phyloP scores from a whole-genome alignment of 2,888 invertebrate genomes.

The Hofmannophila pseudospretella region DNA sequence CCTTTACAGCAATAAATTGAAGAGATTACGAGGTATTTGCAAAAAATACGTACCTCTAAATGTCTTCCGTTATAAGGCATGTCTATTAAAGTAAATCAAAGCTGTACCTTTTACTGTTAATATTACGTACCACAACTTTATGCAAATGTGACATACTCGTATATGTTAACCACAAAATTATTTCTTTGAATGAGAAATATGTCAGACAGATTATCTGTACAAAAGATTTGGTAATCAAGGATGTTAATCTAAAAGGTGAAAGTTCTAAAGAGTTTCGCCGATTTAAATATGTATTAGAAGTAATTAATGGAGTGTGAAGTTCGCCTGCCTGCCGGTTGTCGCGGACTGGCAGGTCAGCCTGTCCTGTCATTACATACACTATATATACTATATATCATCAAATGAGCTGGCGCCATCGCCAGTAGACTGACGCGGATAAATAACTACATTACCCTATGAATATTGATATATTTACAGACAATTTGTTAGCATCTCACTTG shows the following conservation, averaged over 20 bases:
- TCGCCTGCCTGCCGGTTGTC: constrained; percentile 14
- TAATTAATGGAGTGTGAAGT: constrained; percentile 41
- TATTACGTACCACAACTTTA: constrained; percentile 2
- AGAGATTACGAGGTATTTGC: constrained; percentile 16
- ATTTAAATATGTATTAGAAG: constrained; percentile 17
- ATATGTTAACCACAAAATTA: constrained; percentile 1
- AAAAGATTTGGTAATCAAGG: background rate
- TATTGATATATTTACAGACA: constrained; percentile 25
- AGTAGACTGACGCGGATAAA: background rate
- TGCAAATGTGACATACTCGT: constrained; percentile 6
- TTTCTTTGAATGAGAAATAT: background rate
- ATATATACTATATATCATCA: too few relatives aligned
- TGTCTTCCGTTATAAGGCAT: too few relatives aligned
- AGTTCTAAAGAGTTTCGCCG: constrained; percentile 7
- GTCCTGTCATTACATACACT: constrained; percentile 2
- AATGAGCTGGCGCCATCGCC: constrained; percentile 8
- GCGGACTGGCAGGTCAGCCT: constrained; percentile 14
- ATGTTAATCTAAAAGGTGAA: background rate
- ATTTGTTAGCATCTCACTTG: constrained; percentile 29
- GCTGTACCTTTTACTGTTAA: constrained; percentile 1
- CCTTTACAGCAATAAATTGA: constrained; percentile 25
- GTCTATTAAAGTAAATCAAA: too few relatives aligned
- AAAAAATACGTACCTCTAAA: constrained; percentile 20
- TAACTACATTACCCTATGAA: constrained; percentile 16
- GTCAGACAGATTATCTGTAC: background rate